A percentile compares a stretch with the other conserved stretches of the same genome.
Evolutionary conservation across 2,113 vertebrate genomes (phyloP).

Genomic region (Cyphotilapia sp.): DNA sequence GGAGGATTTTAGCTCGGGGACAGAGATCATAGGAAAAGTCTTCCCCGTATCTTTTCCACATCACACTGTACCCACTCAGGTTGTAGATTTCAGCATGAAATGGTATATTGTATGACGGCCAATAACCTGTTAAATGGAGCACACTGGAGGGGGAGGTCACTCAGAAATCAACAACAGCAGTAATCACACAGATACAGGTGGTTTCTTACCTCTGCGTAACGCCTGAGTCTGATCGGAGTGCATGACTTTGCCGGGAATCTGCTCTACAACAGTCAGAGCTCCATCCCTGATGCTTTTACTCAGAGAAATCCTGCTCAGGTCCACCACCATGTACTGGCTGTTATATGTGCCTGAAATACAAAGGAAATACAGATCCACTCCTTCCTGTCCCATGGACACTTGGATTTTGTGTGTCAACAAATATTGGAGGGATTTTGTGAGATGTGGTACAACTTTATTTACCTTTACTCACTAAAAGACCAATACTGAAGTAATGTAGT

Average conservation of each 20-base stretch:
- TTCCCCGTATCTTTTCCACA: slow-evolving; percentile 75
- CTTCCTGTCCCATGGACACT: not conserved
- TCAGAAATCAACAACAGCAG: not conserved
- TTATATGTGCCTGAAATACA: slow-evolving; percentile 81
- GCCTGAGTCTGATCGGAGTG: slow-evolving; percentile 81
- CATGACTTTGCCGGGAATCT: slow-evolving; percentile 81
- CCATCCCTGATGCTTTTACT: slow-evolving; percentile 68
- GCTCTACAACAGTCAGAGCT: slow-evolving; percentile 80
- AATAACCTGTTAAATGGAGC: slow-evolving; percentile 75
- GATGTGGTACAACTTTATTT: not conserved
- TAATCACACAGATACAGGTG: not conserved
- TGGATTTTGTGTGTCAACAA: not conserved
- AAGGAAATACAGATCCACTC: not conserved
- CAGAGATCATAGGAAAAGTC: slow-evolving; percentile 86
- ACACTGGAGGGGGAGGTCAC: not conserved
- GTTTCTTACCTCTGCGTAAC: slow-evolving; percentile 77
- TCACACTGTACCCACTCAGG: slow-evolving; percentile 76
- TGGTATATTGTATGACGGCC: slow-evolving; percentile 88
- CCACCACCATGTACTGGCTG: slow-evolving; percentile 89
- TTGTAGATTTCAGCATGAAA: slow-evolving; percentile 82
- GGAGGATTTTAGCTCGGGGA: slow-evolving; percentile 88
- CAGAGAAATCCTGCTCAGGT: slow-evolving; percentile 77
- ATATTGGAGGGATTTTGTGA: not conserved
- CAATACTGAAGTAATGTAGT: not conserved
- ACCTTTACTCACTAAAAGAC: not conserved